Percentiles rank a stretch among this genome's conserved stretches.
Evolutionary conservation across 2,888 invertebrate species (phyloP).

Genomic region (Mellilla xanthometata): DNA sequence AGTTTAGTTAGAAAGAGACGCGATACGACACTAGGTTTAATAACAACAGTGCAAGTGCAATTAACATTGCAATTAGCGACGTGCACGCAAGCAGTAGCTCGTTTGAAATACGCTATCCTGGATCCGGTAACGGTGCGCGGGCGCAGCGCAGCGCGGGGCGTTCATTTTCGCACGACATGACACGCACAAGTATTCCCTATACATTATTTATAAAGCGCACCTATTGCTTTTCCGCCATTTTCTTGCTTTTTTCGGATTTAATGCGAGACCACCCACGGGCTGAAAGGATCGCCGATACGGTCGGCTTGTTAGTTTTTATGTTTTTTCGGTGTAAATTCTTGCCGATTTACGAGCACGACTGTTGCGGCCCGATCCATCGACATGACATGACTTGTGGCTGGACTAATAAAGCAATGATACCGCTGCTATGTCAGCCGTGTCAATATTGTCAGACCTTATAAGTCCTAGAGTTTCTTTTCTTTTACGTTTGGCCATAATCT

Average conservation of each 20-base stretch:
- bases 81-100: conserved; percentile 30
- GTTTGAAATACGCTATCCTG: conserved; percentile 36
- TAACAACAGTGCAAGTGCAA: conserved; percentile 31
- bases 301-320: conserved; percentile 49
- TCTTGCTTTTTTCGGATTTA: conserved; percentile 46
- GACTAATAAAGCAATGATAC: conserved; percentile 9
- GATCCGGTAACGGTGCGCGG: conserved; percentile 45
- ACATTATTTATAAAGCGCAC: conserved; percentile 67
- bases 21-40: conserved; percentile 23
- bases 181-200: conserved; percentile 59
- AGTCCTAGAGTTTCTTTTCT: not conserved
- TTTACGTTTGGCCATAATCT: not conserved
- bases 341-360: conserved; percentile 26
- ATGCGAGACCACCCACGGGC: conserved; percentile 47
- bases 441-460: conserved; percentile 1
- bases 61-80: conserved; percentile 32
- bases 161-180: conserved; percentile 62
- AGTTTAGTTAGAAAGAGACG: no score
- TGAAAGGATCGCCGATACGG: conserved; percentile 33
- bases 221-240: conserved; percentile 68
- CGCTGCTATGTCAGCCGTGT: conserved; percentile 3
- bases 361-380: not conserved
- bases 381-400: not conserved
- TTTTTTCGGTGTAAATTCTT: conserved; percentile 46
- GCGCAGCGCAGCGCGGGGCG: conserved; percentile 33